Percentiles rank a stretch among this genome's conserved stretches.
These are phyloP conservation scores for Distichodus sexfasciatus DNA, from an alignment of 2,797 vertebrate genomes.

Conservation along the genomic window DNA sequence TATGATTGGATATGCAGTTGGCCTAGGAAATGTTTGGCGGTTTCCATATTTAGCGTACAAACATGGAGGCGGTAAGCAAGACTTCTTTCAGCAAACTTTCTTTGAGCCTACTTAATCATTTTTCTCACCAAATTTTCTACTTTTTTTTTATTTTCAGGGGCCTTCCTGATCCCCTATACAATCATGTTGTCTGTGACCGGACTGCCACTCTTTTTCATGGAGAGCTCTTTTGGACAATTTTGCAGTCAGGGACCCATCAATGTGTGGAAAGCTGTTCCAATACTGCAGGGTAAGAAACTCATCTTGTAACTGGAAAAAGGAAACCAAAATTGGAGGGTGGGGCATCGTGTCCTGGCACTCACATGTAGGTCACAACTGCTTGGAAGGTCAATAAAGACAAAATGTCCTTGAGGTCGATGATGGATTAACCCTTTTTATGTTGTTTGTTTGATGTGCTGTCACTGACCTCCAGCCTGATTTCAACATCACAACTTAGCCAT, in stretches of 20 bases:
- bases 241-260: conserved; percentile 77
- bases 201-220: conserved; percentile 74
- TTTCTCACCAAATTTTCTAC: background rate
- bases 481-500: no score
- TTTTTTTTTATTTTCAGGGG: conserved; percentile 54
- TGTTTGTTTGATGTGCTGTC: no score
- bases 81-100: no score
- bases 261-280: conserved; percentile 70
- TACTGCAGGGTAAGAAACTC: conserved; percentile 68
- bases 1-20: conserved; percentile 92
- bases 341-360: no score
- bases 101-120: no score
- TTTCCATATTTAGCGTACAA: conserved; percentile 93
- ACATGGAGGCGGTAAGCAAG: conserved; percentile 86
- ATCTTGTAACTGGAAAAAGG: no score
- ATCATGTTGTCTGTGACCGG: conserved; percentile 71
- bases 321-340: no score
- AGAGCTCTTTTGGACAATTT: conserved; percentile 75
- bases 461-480: no score
- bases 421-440: no score
- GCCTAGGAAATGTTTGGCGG: conserved; percentile 94
- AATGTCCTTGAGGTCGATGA: no score
- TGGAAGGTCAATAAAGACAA: no score
- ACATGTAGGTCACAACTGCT: no score
- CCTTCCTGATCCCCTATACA: conserved; percentile 74